Conservation (phyloP, 2,888 invertebrate genomes). For the Diloba caeruleocephala region DNA sequence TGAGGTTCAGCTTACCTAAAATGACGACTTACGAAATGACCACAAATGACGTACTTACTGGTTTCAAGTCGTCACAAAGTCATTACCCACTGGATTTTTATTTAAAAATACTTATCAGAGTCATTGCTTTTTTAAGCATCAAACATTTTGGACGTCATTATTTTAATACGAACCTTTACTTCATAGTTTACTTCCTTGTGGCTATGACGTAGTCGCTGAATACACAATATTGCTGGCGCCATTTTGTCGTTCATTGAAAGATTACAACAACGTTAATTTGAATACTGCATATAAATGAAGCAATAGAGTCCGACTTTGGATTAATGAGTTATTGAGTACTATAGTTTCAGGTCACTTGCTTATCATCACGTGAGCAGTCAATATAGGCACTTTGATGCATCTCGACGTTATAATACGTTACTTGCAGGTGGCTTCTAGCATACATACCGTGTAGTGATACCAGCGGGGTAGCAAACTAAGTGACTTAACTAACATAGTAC, state of each 20-base stretch:
- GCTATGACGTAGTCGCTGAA: background rate
- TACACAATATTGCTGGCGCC: slow-evolving; percentile 2
- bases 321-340: slow-evolving; percentile 4
- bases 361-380: background rate
- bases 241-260: slow-evolving; percentile 26
- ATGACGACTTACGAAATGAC: slow-evolving; percentile 10
- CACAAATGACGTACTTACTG: slow-evolving; percentile 16
- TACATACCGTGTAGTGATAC: too few relatives aligned
- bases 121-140: slow-evolving; percentile 29
- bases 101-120: slow-evolving; percentile 6
- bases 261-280: slow-evolving; percentile 3
- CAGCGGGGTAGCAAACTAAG: too few relatives aligned
- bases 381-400: slow-evolving; percentile 7
- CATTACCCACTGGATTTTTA: slow-evolving; percentile 23
- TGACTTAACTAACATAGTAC: too few relatives aligned
- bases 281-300: slow-evolving; percentile 5
- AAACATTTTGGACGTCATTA: slow-evolving; percentile 15
- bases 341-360: background rate
- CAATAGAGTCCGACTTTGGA: slow-evolving; percentile 11
- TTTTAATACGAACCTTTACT: slow-evolving; percentile 13
- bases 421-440: slow-evolving; percentile 22
- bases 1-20: slow-evolving; percentile 6
- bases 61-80: slow-evolving; percentile 22
- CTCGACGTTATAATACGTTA: slow-evolving; percentile 16
- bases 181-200: slow-evolving; percentile 9